phyloP scores from a whole-genome alignment of 2,113 vertebrate species.

The Propithecus coquereli region DNA sequence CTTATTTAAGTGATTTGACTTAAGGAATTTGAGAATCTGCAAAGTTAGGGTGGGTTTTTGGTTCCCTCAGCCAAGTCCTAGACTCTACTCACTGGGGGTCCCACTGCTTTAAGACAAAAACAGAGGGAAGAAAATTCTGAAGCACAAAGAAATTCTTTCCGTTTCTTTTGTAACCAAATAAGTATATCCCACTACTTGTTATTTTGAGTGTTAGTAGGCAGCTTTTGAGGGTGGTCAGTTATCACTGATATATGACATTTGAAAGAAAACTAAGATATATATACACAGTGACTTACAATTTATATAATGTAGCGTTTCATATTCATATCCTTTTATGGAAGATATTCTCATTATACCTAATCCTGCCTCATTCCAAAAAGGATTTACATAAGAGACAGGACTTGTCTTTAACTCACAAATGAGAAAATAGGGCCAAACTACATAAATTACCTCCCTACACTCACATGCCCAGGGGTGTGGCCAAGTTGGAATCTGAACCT shows the following conservation, averaged over 20 bases:
- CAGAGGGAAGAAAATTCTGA: background rate
- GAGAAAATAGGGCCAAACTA: background rate
- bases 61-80: background rate
- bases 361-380: slow-evolving; percentile 5
- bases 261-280: background rate
- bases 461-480: background rate
- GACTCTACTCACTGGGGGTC: background rate
- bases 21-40: background rate
- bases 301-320: background rate
- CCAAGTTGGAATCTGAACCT: background rate
- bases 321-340: background rate
- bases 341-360: background rate
- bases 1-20: background rate
- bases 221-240: background rate
- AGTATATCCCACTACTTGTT: background rate
- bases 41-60: background rate
- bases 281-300: background rate
- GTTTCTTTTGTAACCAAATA: slow-evolving; percentile 22
- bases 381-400: background rate
- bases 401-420: background rate
- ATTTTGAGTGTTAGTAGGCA: background rate
- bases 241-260: background rate
- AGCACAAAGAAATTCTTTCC: background rate
- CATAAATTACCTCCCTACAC: too few species aligned
- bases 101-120: background rate